Conservation (phyloP, 2,113 vertebrate genomes). For the Holacanthus passer region DNA sequence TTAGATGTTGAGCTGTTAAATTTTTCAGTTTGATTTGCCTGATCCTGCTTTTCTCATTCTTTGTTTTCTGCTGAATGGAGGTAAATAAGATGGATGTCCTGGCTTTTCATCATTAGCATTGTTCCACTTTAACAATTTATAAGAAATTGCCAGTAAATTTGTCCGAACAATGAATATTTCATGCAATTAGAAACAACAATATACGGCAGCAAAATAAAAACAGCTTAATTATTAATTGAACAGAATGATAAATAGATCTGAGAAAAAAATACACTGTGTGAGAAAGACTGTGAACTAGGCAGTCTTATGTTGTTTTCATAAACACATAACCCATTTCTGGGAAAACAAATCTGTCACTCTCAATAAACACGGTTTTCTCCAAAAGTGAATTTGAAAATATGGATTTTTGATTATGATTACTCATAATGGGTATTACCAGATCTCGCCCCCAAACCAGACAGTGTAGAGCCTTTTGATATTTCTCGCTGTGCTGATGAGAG, state of each 20-base stretch:
- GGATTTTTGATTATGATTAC: conserved; percentile 84
- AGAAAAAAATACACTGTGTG: conserved; percentile 76
- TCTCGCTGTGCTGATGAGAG: conserved; percentile 58
- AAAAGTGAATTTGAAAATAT: conserved; percentile 81
- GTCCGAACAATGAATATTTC: conserved; percentile 85
- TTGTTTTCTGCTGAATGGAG: conserved; percentile 82
- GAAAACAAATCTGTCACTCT: conserved; percentile 84
- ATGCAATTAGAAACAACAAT: conserved; percentile 88
- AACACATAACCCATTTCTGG: conserved; percentile 82
- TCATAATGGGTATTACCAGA: conserved; percentile 78
- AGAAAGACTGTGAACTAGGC: conserved; percentile 78
- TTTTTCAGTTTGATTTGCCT: conserved; percentile 87
- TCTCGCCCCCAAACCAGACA: conserved; percentile 58
- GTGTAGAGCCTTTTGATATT: conserved; percentile 74
- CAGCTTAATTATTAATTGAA: conserved; percentile 88
- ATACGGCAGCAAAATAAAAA: conserved; percentile 85
- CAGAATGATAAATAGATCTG: conserved; percentile 85
- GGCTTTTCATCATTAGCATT: conserved; percentile 87
- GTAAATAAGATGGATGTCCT: conserved; percentile 85
- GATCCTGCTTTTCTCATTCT: conserved; percentile 69
- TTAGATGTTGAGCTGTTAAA: conserved; percentile 84
- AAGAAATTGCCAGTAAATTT: conserved; percentile 85
- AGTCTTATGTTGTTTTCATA: conserved; percentile 82
- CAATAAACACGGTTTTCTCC: conserved; percentile 73
- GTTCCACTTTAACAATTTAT: conserved; percentile 89